A percentile compares a stretch with the other conserved stretches of the same genome.
Evolutionary conservation across 2,113 vertebrate species (phyloP).

Genomic region (Siniperca knerii): DNA sequence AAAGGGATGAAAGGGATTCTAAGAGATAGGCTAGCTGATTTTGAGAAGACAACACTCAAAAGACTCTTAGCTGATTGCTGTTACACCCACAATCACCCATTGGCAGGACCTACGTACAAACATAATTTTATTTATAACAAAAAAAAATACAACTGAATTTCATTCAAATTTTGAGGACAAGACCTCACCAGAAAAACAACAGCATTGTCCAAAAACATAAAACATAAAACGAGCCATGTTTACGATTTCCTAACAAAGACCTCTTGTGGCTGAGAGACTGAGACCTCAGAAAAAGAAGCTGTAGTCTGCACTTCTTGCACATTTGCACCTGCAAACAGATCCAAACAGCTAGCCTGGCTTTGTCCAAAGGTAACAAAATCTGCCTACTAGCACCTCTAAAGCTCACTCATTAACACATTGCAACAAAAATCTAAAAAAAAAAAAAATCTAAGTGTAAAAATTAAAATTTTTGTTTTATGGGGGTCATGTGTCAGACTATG

Average conservation of each 20-base stretch:
- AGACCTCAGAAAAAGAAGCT: background rate
- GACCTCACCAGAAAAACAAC: background rate
- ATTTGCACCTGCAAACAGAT: too few species aligned
- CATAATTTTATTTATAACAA: slow-evolving; percentile 23
- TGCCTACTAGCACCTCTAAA: too few species aligned
- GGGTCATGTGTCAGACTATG: background rate
- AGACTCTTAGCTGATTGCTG: slow-evolving; percentile 67
- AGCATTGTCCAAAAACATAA: background rate
- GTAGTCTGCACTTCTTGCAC: background rate
- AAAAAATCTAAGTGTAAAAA: too few species aligned
- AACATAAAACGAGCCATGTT: background rate
- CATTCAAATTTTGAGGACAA: background rate
- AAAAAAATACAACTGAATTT: background rate
- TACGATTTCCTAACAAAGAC: background rate
- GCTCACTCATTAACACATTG: too few species aligned
- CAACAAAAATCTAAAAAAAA: too few species aligned
- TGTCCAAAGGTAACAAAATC: too few species aligned
- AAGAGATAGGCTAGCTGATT: slow-evolving; percentile 62
- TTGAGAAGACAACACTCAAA: slow-evolving; percentile 56
- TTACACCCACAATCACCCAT: slow-evolving; percentile 53
- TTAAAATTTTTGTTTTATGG: too few species aligned
- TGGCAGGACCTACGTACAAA: slow-evolving; percentile 25
- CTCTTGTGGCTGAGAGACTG: background rate
- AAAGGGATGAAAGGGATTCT: slow-evolving; percentile 51
- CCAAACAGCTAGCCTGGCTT: too few species aligned